Evolutionary conservation across 1,140 invertebrate genomes (phyloP), one percentile per base, ranked within the genome.

Genomic region (Megalonaias nervosa): DNA sequence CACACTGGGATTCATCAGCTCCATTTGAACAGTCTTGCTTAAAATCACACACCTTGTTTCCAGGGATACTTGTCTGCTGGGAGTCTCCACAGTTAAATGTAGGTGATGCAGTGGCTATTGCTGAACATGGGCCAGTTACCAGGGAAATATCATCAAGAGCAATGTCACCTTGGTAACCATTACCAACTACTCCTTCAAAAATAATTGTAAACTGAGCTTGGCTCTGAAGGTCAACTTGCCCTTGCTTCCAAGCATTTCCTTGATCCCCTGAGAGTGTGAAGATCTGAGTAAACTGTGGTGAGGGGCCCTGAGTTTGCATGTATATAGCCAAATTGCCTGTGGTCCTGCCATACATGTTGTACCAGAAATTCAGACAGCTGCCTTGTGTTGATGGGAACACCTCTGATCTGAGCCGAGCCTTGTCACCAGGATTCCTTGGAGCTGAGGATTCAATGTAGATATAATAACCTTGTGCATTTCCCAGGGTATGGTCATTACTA

Each of bases 321-420:
- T 84, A 86, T 14, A 90, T 69, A 67, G 83, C 85, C 55, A 90
- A 80, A 19, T 57, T 81, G 15, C 88, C 87, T 64, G 87, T 88
- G 69, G 71, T 75, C 2, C 19, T 48, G 16, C 95, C 95, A 84
- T 93, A 95, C 95, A 96, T 96, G 84, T 96, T 94, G 84, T 92
- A 94, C 92, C 93, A 96, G 86, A 96, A 95, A 15, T 75, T 69
- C 3, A 90, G 64, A 69, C 88, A 89, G 23, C 85, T 80, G 13
- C 55, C 71, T 19, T 65, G 31, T 11, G 77, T 77, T n/a, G 74
- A 21, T 6, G 62, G 58, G 19, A 85, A 73, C 15, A 72, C 71
- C 31, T 78, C 72, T 19, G 85, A 84, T 57, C 74, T 76, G 14
- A 87, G 75, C 21, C 85, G 65, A 21, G 89, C 89, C 71, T 82